Conservation (phyloP, 2,113 vertebrate genomes). For the Rhinolophus ferrumequinum region DNA sequence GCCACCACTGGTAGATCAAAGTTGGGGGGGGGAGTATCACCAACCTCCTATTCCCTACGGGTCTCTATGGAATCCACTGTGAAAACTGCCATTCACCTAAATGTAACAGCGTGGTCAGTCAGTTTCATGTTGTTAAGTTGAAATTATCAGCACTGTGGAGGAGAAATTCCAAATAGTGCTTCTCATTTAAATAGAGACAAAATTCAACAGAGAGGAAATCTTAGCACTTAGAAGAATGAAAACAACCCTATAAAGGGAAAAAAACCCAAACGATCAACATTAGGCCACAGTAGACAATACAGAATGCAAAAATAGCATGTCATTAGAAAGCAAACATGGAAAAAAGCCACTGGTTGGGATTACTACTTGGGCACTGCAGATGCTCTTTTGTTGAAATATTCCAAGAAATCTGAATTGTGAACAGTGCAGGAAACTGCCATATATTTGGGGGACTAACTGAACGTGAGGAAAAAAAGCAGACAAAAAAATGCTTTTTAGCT, state of each 20-base stretch:
- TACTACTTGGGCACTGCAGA: constrained; percentile 77
- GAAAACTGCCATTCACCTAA: not conserved
- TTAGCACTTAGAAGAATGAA: constrained; percentile 45
- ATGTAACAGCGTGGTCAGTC: not conserved
- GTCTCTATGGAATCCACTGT: not conserved
- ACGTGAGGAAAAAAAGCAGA: constrained; percentile 88
- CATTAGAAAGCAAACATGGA: constrained; percentile 29
- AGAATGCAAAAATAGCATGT: not conserved
- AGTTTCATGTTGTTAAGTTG: not conserved
- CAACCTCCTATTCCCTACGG: not conserved
- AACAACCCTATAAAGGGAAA: not conserved
- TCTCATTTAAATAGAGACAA: constrained; percentile 45
- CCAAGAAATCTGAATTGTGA: constrained; percentile 92
- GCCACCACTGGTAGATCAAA: not conserved
- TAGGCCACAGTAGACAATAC: not conserved
- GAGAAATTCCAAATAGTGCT: constrained; percentile 16
- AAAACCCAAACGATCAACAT: not conserved
- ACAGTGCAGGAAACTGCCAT: constrained; percentile 90
- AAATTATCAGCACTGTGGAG: not conserved
- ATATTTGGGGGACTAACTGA: constrained; percentile 89
- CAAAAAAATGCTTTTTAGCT: constrained; percentile 92
- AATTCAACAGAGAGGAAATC: not conserved
- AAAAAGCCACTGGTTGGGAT: not conserved
- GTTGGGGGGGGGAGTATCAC: not conserved
- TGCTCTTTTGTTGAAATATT: constrained; percentile 94